Evolutionary conservation across 2,888 invertebrate species (phyloP).

Genomic region (Mythimna impura): DNA sequence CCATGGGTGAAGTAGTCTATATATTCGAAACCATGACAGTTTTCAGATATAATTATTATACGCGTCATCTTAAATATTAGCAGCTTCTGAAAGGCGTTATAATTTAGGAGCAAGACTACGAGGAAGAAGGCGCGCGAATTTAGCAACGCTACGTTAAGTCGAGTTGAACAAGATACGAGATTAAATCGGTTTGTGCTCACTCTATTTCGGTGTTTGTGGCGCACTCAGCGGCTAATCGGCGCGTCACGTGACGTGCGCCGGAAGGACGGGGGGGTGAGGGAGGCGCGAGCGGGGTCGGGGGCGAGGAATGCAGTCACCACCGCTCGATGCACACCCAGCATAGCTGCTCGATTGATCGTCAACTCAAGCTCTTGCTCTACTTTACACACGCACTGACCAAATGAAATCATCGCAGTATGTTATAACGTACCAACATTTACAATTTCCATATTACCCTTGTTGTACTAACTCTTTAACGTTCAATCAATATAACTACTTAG

Average conservation of each 20-base stretch:
- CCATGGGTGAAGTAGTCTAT: neutral
- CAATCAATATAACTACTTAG: neutral
- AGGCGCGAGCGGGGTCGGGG: conserved; percentile 73
- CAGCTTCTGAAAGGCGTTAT: neutral
- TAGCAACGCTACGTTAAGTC: conserved; percentile 73
- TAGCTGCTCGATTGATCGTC: conserved; percentile 84
- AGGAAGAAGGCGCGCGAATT: conserved; percentile 79
- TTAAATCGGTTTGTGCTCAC: conserved; percentile 80
- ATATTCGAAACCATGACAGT: neutral
- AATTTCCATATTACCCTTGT: conserved; percentile 6
- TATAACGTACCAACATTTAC: conserved; percentile 6
- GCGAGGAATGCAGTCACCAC: conserved; percentile 88
- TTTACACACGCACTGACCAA: conserved; percentile 62
- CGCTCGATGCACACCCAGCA: conserved; percentile 82
- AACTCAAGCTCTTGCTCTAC: conserved; percentile 66
- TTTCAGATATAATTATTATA: neutral
- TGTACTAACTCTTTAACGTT: neutral
- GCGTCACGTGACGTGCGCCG: conserved; percentile 89
- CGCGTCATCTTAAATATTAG: neutral
- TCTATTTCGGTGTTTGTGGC: conserved; percentile 89
- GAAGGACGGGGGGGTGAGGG: conserved; percentile 85
- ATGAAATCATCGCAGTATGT: conserved; percentile 47
- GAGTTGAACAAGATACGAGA: conserved; percentile 61
- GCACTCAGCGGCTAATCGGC: conserved; percentile 89
- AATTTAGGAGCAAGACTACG: conserved; percentile 5